Percentiles rank a stretch among this genome's conserved stretches.
Conservation (phyloP, 2,888 invertebrate species). For the Drosophila meridionalis region DNA sequence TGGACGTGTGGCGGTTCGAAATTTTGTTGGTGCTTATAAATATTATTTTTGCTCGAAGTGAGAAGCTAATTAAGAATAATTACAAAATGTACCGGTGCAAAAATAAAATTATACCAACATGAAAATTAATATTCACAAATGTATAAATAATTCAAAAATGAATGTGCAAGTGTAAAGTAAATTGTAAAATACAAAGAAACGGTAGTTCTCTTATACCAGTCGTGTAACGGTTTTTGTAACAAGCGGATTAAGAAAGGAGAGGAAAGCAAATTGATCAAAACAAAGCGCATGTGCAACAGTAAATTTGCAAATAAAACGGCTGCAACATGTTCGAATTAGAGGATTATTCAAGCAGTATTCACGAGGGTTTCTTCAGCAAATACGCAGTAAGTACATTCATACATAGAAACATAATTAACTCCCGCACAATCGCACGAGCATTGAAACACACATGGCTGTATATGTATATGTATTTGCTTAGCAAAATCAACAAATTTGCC, state of each 20-base stretch:
- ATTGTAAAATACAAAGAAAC: conserved; percentile 38
- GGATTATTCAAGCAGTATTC: conserved; percentile 89
- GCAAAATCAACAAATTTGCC: conserved; percentile 45
- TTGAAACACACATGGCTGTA: not conserved
- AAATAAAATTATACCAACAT: conserved; percentile 14
- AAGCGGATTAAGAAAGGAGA: conserved; percentile 19
- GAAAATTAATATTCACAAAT: conserved; percentile 19
- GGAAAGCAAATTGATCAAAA: conserved; percentile 59
- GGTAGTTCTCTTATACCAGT: conserved; percentile 38
- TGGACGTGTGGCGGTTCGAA: conserved; percentile 44
- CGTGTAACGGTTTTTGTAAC: conserved; percentile 49
- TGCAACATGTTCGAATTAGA: conserved; percentile 89
- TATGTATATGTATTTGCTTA: conserved; percentile 41
- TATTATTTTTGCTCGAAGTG: conserved; percentile 29
- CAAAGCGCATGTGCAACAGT: conserved; percentile 58
- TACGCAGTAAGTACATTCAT: conserved; percentile 87
- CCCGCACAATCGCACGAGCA: conserved; percentile 15
- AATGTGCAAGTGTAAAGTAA: conserved; percentile 26
- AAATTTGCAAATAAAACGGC: conserved; percentile 23
- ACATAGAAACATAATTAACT: conserved; percentile 19
- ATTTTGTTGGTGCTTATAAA: conserved; percentile 38
- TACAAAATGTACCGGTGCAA: conserved; percentile 34
- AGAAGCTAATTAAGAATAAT: conserved; percentile 20
- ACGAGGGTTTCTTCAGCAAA: conserved; percentile 88
- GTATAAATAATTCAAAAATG: conserved; percentile 11